Percentiles rank a stretch among this genome's conserved stretches.
Conservation (phyloP, 2,888 invertebrate genomes). For the Pandemis cinnamomeana region DNA sequence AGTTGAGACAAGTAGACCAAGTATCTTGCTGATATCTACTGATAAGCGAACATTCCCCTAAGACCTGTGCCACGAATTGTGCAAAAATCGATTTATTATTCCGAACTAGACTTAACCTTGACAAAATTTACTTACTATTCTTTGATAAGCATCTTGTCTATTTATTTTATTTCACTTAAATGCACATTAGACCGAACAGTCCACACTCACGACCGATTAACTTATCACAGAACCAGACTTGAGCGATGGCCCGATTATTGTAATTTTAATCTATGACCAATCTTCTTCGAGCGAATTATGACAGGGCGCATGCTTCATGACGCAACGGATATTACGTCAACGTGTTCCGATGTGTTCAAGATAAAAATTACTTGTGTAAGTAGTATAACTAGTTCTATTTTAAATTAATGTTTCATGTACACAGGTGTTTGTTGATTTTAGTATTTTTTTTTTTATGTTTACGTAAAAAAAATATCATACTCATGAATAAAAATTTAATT, state of each 20-base stretch:
- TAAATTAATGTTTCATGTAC: no score
- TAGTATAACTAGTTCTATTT: no score
- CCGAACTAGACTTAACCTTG: constrained; percentile 71
- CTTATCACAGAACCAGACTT: constrained; percentile 82
- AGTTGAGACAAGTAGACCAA: constrained; percentile 11
- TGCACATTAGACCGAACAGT: constrained; percentile 79
- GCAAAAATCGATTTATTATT: constrained; percentile 79
- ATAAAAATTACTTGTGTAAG: background rate
- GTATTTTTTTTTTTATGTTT: background rate
- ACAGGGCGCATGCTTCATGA: constrained; percentile 86
- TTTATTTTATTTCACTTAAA: constrained; percentile 75
- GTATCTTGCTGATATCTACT: constrained; percentile 45
- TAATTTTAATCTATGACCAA: constrained; percentile 71
- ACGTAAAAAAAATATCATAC: no score
- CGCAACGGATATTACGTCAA: constrained; percentile 87
- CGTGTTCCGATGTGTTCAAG: constrained; percentile 50
- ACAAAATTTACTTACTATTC: constrained; percentile 86
- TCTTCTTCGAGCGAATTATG: constrained; percentile 81
- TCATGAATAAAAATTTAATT: no score
- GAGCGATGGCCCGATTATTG: constrained; percentile 77
- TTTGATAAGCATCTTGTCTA: constrained; percentile 87
- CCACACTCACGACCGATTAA: constrained; percentile 78
- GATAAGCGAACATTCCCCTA: constrained; percentile 57
- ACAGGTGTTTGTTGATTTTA: background rate
- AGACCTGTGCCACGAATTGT: constrained; percentile 55